phyloP scores from a whole-genome alignment of 35 echinoderm and acorn worm genomes.

The Eucidaris tribuloides region DNA sequence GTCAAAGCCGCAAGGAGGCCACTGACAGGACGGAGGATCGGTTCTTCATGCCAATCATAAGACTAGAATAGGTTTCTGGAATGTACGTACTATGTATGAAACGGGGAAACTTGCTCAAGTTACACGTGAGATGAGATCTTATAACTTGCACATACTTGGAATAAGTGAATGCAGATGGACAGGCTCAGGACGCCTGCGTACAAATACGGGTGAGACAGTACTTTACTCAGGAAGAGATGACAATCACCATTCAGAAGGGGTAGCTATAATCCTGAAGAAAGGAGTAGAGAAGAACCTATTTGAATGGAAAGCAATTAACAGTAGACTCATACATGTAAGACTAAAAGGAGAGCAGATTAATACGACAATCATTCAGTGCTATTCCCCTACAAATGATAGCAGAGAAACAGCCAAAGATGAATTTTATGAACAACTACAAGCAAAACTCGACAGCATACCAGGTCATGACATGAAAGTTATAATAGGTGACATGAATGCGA shows the following conservation, averaged over 20 bases:
- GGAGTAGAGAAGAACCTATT: neutral
- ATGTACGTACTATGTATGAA: constrained; percentile 24
- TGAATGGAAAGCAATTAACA: constrained; percentile 30
- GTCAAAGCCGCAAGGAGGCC: no score
- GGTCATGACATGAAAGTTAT: no score
- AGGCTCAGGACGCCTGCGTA: neutral
- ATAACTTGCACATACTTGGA: constrained; percentile 16
- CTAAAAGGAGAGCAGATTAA: constrained; percentile 10
- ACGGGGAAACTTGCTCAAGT: constrained; percentile 13
- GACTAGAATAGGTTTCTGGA: constrained; percentile 1
- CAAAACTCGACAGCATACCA: no score
- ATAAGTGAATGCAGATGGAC: constrained; percentile 45
- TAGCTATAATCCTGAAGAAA: constrained; percentile 22
- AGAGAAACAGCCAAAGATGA: neutral
- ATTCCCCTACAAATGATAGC: constrained; percentile 31
- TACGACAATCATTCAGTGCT: constrained; percentile 13
- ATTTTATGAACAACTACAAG: no score
- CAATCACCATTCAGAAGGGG: neutral
- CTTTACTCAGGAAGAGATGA: constrained; percentile 37
- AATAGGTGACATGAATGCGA: no score
- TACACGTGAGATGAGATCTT: constrained; percentile 6
- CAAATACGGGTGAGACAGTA: neutral
- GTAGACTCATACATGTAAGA: neutral
- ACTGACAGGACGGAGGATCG: no score
- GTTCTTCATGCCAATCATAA: no score